Evolutionary conservation across 2,888 invertebrate species (phyloP).

Genomic region (Coenonympha arcania): DNA sequence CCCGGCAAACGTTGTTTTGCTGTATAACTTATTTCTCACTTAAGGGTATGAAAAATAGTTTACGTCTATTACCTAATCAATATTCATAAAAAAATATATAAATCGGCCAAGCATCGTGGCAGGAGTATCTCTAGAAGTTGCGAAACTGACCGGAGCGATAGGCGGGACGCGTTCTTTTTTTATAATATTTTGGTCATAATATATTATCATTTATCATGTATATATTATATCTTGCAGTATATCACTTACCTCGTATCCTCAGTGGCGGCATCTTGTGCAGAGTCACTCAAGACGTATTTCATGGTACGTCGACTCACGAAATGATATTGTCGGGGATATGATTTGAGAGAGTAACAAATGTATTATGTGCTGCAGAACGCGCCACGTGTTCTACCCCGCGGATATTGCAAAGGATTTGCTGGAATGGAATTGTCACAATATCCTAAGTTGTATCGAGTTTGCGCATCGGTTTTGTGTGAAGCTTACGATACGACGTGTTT

Average conservation of each 20-base stretch:
- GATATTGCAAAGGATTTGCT: conserved; percentile 8
- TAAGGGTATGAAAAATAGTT: too few species aligned
- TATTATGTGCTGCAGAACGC: conserved; percentile 50
- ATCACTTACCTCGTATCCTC: conserved; percentile 29
- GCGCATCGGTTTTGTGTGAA: background rate
- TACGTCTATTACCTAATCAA: background rate
- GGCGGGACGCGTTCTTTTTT: too few species aligned
- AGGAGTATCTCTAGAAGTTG: too few species aligned
- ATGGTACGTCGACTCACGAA: conserved; percentile 71
- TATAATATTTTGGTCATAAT: background rate
- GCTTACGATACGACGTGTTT: background rate
- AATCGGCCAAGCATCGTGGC: too few species aligned
- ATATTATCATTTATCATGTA: conserved; percentile 27
- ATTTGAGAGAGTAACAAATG: conserved; percentile 67
- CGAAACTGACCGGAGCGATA: too few species aligned
- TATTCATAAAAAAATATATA: background rate
- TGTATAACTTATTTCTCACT: too few species aligned
- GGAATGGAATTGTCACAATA: conserved; percentile 18
- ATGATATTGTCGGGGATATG: conserved; percentile 72
- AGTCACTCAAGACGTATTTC: conserved; percentile 73
- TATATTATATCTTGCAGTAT: conserved; percentile 29
- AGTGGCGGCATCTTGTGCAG: conserved; percentile 64
- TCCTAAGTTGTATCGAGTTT: too few species aligned
- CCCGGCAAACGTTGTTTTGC: too few species aligned
- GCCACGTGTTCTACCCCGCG: conserved; percentile 31